Conservation (phyloP, 2,113 vertebrate species). For the Albula glossodonta region DNA sequence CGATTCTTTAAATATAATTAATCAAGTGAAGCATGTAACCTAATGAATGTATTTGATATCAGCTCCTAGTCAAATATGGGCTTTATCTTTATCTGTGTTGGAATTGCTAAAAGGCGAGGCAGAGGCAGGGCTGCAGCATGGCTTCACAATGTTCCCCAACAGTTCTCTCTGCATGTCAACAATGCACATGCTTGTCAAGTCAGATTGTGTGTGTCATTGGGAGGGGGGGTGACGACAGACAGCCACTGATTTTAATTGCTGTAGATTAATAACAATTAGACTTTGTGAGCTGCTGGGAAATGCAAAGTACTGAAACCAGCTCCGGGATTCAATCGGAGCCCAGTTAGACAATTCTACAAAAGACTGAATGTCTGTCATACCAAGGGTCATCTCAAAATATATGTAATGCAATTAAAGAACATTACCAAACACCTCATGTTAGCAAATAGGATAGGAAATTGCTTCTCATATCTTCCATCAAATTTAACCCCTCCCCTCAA, state of each 20-base stretch:
- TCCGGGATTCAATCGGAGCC: too few species aligned
- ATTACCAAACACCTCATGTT: too few species aligned
- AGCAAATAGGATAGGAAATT: too few species aligned
- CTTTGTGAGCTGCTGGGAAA: slow-evolving; percentile 66
- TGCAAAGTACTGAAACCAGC: slow-evolving; percentile 34
- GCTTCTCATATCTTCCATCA: too few species aligned
- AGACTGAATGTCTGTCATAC: too few species aligned
- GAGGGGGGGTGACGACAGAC: slow-evolving; percentile 71
- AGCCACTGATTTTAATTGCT: slow-evolving; percentile 85
- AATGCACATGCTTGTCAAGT: slow-evolving; percentile 73
- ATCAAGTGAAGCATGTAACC: slow-evolving; percentile 97
- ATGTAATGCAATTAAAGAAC: too few species aligned
- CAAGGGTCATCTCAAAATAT: too few species aligned
- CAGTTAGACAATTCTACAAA: too few species aligned
- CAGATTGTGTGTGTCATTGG: too few species aligned
- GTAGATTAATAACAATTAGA: slow-evolving; percentile 93
- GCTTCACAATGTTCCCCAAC: slow-evolving; percentile 61
- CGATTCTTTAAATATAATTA: slow-evolving; percentile 97
- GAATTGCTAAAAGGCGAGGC: slow-evolving; percentile 71
- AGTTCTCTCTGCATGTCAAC: slow-evolving; percentile 67
- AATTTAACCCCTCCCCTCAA: too few species aligned
- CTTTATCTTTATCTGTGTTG: slow-evolving; percentile 82
- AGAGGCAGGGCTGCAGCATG: slow-evolving; percentile 45
- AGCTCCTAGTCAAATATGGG: slow-evolving; percentile 87
- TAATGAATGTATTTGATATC: slow-evolving; percentile 96